Evolutionary conservation across 1,140 invertebrate genomes (phyloP).

Genomic region (Drosophila grimshawi): DNA sequence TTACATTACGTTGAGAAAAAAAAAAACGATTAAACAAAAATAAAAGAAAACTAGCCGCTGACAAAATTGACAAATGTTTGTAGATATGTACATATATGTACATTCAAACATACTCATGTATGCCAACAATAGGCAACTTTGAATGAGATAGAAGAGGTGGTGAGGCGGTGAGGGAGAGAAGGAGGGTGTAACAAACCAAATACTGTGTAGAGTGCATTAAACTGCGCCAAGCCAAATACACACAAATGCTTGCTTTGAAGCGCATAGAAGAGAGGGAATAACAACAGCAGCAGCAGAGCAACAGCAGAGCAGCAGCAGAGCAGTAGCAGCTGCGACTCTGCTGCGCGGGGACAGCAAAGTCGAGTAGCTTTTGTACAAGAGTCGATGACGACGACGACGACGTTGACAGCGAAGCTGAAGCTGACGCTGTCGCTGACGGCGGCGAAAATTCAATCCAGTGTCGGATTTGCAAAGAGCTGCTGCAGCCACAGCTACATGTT

Average conservation of each 20-base stretch:
- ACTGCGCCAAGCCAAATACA: constrained; percentile 60
- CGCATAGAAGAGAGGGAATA: neutral
- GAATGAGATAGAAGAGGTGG: constrained; percentile 1
- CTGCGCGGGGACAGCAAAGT: constrained; percentile 29
- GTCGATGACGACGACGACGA: constrained; percentile 43
- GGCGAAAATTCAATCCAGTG: constrained; percentile 61
- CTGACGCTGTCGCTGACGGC: constrained; percentile 6
- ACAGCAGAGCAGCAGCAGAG: neutral
- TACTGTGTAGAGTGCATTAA: constrained; percentile 70
- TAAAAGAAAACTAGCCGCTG: neutral
- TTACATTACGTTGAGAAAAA: too few species aligned
- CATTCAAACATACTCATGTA: constrained; percentile 37
- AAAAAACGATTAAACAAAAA: constrained; percentile 4
- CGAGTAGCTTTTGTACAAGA: constrained; percentile 48
- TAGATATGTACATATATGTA: too few species aligned
- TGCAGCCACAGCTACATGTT: constrained; percentile 23
- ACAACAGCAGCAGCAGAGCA: neutral
- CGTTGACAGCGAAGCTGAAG: constrained; percentile 1
- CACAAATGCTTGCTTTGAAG: neutral
- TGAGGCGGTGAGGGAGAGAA: neutral
- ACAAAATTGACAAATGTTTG: too few species aligned
- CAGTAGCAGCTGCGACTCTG: neutral
- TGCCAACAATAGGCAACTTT: constrained; percentile 60
- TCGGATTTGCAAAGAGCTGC: constrained; percentile 63
- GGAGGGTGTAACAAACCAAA: constrained; percentile 13